These are phyloP conservation scores for Enteromius argenteus DNA, from an alignment of 2,797 vertebrate genomes.

Conservation along the genomic window DNA sequence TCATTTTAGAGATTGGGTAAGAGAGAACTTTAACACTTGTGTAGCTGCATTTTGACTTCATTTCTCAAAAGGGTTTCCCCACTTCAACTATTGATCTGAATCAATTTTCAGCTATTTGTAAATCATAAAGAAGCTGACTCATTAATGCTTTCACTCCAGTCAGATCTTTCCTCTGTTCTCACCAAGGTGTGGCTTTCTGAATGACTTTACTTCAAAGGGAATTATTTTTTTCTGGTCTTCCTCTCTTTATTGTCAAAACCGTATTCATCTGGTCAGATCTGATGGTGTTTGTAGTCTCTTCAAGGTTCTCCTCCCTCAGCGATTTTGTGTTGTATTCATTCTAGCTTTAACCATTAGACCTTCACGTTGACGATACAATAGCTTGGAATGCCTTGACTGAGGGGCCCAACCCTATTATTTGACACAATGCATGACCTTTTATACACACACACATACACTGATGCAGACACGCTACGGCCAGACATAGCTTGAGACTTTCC, in stretches of 20 bases:
- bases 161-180: slow-evolving; percentile 57
- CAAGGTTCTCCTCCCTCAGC: slow-evolving; percentile 13
- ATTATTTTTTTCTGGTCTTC: slow-evolving; percentile 30
- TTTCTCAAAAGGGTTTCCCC: neutral
- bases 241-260: slow-evolving; percentile 19
- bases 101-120: neutral
- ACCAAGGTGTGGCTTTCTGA: slow-evolving; percentile 35
- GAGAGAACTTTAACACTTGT: neutral
- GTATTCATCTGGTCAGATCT: neutral
- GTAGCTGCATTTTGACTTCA: neutral
- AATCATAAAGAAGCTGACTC: neutral
- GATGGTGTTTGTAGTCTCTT: slow-evolving; percentile 21
- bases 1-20: neutral
- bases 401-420: slow-evolving; percentile 72
- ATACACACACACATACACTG: slow-evolving; percentile 24
- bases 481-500: slow-evolving; percentile 27
- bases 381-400: slow-evolving; percentile 64
- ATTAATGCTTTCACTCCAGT: slow-evolving; percentile 41
- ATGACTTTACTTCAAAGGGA: slow-evolving; percentile 51
- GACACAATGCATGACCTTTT: slow-evolving; percentile 60
- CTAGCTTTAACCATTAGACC: slow-evolving; percentile 47
- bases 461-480: slow-evolving; percentile 31
- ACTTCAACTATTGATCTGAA: neutral
- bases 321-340: slow-evolving; percentile 46
- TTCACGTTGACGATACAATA: slow-evolving; percentile 74